Percentiles rank a stretch among this genome's conserved stretches.
phyloP scores from a whole-genome alignment of 2,888 invertebrate species.

The Apodemia zela region DNA sequence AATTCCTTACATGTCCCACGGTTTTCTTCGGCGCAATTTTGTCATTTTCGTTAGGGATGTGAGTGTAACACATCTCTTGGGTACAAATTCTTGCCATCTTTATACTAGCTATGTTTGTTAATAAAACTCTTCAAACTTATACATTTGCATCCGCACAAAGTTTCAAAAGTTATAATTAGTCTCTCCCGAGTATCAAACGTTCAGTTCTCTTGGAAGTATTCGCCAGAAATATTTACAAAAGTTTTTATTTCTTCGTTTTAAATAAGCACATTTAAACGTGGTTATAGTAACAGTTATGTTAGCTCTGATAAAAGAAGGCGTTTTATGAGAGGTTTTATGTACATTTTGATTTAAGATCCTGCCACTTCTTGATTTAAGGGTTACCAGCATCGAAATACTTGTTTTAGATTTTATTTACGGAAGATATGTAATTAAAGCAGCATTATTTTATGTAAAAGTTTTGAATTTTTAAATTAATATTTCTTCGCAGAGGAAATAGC shows the following conservation, averaged over 20 bases:
- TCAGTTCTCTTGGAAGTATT: conserved; percentile 22
- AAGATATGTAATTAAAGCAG: too few relatives aligned
- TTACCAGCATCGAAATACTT: too few relatives aligned
- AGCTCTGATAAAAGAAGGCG: not conserved
- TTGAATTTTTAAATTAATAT: too few relatives aligned
- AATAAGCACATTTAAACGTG: not conserved
- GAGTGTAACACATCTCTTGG: conserved; percentile 51
- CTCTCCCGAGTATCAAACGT: conserved; percentile 29
- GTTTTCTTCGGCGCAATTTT: conserved; percentile 59
- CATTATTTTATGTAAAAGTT: too few relatives aligned
- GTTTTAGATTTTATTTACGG: too few relatives aligned
- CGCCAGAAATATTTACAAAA: conserved; percentile 16
- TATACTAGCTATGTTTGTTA: conserved; percentile 32
- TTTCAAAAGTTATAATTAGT: conserved; percentile 36
- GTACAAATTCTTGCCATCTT: conserved; percentile 32
- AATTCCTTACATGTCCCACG: conserved; percentile 63
- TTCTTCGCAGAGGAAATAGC: too few relatives aligned
- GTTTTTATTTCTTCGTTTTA: conserved; percentile 17
- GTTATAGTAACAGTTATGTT: not conserved
- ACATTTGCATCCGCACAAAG: conserved; percentile 34
- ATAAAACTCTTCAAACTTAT: conserved; percentile 32
- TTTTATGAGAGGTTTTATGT: too few relatives aligned
- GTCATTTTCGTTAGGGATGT: conserved; percentile 62
- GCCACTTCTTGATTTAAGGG: too few relatives aligned
- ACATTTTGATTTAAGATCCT: too few relatives aligned